A percentile compares a stretch with the other conserved stretches of the same genome.
Conservation (phyloP, 2,888 invertebrate genomes). For the Amblyteles armatorius region DNA sequence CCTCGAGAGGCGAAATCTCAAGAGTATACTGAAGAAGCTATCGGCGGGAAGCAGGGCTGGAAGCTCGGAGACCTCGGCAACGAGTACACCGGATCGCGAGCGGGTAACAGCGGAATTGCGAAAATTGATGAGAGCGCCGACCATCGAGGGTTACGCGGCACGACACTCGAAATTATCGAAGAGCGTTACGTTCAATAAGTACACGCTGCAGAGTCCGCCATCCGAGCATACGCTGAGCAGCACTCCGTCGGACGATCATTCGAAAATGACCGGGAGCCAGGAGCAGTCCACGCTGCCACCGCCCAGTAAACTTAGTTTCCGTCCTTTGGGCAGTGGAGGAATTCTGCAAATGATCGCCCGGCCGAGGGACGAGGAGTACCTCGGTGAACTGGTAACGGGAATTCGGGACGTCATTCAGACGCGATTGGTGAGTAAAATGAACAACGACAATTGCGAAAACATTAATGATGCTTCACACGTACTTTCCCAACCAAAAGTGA, state of each 20-base stretch:
- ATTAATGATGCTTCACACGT: neutral
- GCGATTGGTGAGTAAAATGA: conserved; percentile 83
- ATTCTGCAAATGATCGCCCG: conserved; percentile 78
- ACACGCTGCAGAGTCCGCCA: conserved; percentile 93
- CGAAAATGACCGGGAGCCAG: conserved; percentile 68
- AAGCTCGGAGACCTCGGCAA: conserved; percentile 80
- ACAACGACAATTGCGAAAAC: neutral
- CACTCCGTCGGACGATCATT: conserved; percentile 69
- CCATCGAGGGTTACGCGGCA: conserved; percentile 95
- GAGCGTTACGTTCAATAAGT: conserved; percentile 95
- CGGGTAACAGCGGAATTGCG: conserved; percentile 87
- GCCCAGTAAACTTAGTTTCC: conserved; percentile 82
- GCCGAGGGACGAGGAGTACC: conserved; percentile 90
- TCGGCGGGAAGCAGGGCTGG: conserved; percentile 88
- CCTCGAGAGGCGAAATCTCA: conserved; percentile 91
- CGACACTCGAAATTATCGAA: conserved; percentile 95
- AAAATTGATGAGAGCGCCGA: conserved; percentile 92
- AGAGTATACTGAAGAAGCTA: conserved; percentile 94
- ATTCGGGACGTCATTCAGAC: conserved; percentile 93
- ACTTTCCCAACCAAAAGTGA: too few species aligned
- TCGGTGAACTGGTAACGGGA: conserved; percentile 91
- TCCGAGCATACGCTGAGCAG: conserved; percentile 78
- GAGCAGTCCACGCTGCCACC: conserved; percentile 77
- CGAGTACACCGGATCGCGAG: conserved; percentile 79
- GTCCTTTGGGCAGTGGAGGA: conserved; percentile 82